A percentile compares a stretch with the other conserved stretches of the same genome.
Conservation (phyloP, 2,113 vertebrate species). For the Paradoxurus hermaphroditus region DNA sequence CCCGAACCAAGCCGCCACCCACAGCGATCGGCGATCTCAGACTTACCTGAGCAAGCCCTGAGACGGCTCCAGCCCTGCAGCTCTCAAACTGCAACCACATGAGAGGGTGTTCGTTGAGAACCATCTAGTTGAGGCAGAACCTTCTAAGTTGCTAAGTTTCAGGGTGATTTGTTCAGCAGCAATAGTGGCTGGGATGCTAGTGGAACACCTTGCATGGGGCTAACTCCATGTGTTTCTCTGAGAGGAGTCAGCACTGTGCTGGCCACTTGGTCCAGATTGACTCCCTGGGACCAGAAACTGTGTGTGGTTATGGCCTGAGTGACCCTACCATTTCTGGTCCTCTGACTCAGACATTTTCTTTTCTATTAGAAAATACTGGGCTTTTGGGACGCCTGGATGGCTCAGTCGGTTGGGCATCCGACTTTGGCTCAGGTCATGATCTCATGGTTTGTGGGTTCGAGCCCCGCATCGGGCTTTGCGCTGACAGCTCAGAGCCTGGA, state of each 20-base stretch:
- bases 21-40: not conserved
- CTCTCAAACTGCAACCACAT: not conserved
- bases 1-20: not conserved
- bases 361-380: not conserved
- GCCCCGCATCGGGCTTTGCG: no score
- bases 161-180: not conserved
- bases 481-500: no score
- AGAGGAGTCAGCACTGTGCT: not conserved
- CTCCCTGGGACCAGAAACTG: not conserved
- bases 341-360: not conserved
- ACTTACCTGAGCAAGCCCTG: not conserved
- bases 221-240: not conserved
- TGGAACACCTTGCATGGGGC: accelerated
- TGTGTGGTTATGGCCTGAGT: not conserved
- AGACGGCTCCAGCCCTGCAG: not conserved
- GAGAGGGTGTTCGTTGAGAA: not conserved
- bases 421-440: no score
- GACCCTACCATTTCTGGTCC: not conserved
- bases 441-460: no score
- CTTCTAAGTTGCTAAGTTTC: not conserved
- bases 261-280: not conserved
- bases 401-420: no score
- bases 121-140: not conserved
- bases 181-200: no score
- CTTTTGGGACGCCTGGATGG: not conserved